Evolutionary conservation across 2,113 vertebrate species (phyloP), one percentile per base, ranked within the genome.

Genomic region (Emydocephalus ijimae): DNA sequence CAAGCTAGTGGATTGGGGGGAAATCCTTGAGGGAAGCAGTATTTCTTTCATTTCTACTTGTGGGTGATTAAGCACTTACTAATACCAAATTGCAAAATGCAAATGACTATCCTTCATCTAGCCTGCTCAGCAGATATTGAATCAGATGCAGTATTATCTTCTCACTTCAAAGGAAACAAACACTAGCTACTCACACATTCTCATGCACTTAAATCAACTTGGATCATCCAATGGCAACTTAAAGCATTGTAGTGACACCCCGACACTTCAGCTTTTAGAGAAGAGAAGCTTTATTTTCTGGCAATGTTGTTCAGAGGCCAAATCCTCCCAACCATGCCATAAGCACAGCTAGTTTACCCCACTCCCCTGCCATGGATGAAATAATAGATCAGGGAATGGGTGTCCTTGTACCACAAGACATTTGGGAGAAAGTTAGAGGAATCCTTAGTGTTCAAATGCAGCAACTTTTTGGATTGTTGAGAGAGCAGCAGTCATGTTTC

Each of bases 81-180:
- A 81, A 6, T 54, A 26, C 57, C 29, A 91, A 26, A n/a, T 89
- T 91, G 24, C 92, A 93, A 81, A 59, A 88, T 69, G 29, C 10
- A 81, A 23, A 52, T 12, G 29, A 57, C n/a, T 85, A 59, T 14
- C 61, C 29, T 50, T 34, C 90, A 43, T 93, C 52, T 61, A 74
- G 86, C 90, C 24, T 9, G 39, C 86, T 91, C 92, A 93, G 92
- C 92, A 91, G 24, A 88, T 74, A n/a, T 86, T 89, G 88, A 92
- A 59, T 85, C 54, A 85, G 88, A 7, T 43, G 15, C 34, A 48
- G 64, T 39, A 29, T 86, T 45, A 57, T 55, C 69, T 50, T 24
- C 88, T 81, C 45, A 92, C 45, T 85, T 50, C 43, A 85, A 74
- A 43, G 43, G 85, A 52, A 34, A 69, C 64, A 69, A 45, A 45